phyloP scores from a whole-genome alignment of 2,797 vertebrate species.

The Parotocinclus haroldoi region DNA sequence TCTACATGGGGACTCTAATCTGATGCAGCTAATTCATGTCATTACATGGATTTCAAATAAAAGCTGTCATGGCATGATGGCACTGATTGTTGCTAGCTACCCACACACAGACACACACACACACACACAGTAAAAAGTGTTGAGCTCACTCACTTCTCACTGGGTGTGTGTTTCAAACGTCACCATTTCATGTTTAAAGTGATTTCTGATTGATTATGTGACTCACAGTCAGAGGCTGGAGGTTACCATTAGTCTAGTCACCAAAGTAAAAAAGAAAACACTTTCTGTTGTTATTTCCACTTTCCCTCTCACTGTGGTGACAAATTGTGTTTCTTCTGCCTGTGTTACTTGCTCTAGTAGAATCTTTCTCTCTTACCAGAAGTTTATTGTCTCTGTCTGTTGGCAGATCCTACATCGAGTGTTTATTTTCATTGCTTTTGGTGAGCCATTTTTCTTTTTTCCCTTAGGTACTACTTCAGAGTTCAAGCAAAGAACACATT shows the following conservation, averaged over 20 bases:
- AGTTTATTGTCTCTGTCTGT: neutral
- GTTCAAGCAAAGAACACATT: slow-evolving; percentile 93
- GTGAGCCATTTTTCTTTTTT: slow-evolving; percentile 23
- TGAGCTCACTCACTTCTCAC: neutral
- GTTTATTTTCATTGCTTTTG: neutral
- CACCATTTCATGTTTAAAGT: slow-evolving; percentile 19
- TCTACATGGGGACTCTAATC: slow-evolving; percentile 64
- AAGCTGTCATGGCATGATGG: slow-evolving; percentile 56
- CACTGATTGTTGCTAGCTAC: slow-evolving; percentile 35
- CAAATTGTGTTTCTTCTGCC: slow-evolving; percentile 35
- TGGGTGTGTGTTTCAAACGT: neutral
- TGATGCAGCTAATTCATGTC: slow-evolving; percentile 60
- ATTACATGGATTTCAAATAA: slow-evolving; percentile 51
- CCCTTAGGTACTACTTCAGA: slow-evolving; percentile 93
- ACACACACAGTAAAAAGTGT: slow-evolving; percentile 2
- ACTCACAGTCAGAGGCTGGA: slow-evolving; percentile 21
- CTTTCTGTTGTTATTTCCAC: slow-evolving; percentile 31
- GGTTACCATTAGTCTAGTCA: slow-evolving; percentile 42
- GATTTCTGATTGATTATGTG: slow-evolving; percentile 18
- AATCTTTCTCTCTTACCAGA: slow-evolving; percentile 28
- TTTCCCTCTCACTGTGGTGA: slow-evolving; percentile 18
- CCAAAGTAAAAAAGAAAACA: slow-evolving; percentile 22
- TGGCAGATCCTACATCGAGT: neutral
- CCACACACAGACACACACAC: slow-evolving; percentile 6
- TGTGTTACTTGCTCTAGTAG: slow-evolving; percentile 8